Evolutionary conservation across 2,888 invertebrate genomes (phyloP).

Genomic region (Anticlea derivata): DNA sequence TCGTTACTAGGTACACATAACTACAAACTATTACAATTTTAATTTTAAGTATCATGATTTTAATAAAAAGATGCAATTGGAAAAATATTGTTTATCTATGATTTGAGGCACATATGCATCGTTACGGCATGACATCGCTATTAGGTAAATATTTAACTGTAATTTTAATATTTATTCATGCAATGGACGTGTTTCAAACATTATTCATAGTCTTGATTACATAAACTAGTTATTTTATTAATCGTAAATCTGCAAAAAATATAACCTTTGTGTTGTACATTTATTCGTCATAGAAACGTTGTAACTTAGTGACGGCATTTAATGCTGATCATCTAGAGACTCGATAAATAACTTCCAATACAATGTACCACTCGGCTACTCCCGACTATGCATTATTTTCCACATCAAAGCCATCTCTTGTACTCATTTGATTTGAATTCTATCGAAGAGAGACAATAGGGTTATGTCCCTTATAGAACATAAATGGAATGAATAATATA

Average conservation of each 20-base stretch:
- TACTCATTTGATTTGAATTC: slow-evolving; percentile 67
- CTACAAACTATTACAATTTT: slow-evolving; percentile 49
- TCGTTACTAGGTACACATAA: slow-evolving; percentile 37
- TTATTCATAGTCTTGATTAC: slow-evolving; percentile 58
- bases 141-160: slow-evolving; percentile 56
- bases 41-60: slow-evolving; percentile 37
- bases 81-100: slow-evolving; percentile 70
- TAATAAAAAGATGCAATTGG: slow-evolving; percentile 59
- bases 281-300: slow-evolving; percentile 56
- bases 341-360: slow-evolving; percentile 58
- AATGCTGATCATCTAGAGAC: slow-evolving; percentile 67
- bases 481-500: slow-evolving; percentile 68
- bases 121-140: slow-evolving; percentile 54
- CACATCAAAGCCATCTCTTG: slow-evolving; percentile 77
- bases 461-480: slow-evolving; percentile 48
- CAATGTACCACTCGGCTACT: slow-evolving; percentile 45
- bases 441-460: slow-evolving; percentile 46
- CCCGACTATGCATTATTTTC: slow-evolving; percentile 61
- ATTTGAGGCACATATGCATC: slow-evolving; percentile 74
- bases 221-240: slow-evolving; percentile 56
- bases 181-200: slow-evolving; percentile 71
- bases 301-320: slow-evolving; percentile 67
- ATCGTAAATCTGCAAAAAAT: slow-evolving; percentile 80
- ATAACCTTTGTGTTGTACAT: slow-evolving; percentile 71
- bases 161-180: slow-evolving; percentile 57